Conservation (phyloP, 1,140 invertebrate genomes). For the Euwallacea similis region DNA sequence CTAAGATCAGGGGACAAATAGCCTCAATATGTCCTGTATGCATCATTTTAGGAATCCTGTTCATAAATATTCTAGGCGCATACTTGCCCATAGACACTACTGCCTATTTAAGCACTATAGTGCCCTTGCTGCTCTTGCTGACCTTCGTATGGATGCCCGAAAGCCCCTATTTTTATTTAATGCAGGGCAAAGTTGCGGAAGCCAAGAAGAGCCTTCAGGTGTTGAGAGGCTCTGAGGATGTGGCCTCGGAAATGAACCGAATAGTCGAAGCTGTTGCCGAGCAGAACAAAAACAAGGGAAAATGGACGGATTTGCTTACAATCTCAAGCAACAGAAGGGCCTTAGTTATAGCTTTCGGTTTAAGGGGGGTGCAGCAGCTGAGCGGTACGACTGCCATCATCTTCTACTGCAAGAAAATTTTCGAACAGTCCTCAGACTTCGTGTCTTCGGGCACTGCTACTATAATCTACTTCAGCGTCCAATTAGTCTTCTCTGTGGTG, state of each 20-base stretch:
- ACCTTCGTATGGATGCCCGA: conserved; percentile 58
- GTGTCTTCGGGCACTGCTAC: conserved; percentile 44
- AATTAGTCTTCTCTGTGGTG: conserved; percentile 64
- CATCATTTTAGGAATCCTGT: conserved; percentile 62
- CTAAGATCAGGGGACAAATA: conserved; percentile 64
- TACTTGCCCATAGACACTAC: conserved; percentile 61
- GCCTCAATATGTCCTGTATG: conserved; percentile 51
- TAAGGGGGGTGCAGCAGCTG: conserved; percentile 74
- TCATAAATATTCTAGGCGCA: conserved; percentile 67
- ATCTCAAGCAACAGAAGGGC: conserved; percentile 64
- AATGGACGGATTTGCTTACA: conserved; percentile 60
- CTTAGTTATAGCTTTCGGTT: conserved; percentile 62
- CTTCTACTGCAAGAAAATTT: conserved; percentile 75
- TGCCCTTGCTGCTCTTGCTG: conserved; percentile 63
- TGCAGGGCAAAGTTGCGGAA: conserved; percentile 60
- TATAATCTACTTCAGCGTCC: conserved; percentile 66
- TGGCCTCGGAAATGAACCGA: conserved; percentile 59
- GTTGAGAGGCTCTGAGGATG: conserved; percentile 38
- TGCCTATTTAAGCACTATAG: conserved; percentile 59
- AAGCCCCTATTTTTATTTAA: conserved; percentile 62
- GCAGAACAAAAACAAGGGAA: conserved; percentile 58
- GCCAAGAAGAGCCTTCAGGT: conserved; percentile 60
- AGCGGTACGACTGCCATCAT: conserved; percentile 76
- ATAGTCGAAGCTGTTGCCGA: conserved; percentile 61
- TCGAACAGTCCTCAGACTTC: conserved; percentile 60